These are phyloP conservation scores for Hoplodrina blanda DNA, from an alignment of 2,888 invertebrate genomes.

Conservation along the genomic window DNA sequence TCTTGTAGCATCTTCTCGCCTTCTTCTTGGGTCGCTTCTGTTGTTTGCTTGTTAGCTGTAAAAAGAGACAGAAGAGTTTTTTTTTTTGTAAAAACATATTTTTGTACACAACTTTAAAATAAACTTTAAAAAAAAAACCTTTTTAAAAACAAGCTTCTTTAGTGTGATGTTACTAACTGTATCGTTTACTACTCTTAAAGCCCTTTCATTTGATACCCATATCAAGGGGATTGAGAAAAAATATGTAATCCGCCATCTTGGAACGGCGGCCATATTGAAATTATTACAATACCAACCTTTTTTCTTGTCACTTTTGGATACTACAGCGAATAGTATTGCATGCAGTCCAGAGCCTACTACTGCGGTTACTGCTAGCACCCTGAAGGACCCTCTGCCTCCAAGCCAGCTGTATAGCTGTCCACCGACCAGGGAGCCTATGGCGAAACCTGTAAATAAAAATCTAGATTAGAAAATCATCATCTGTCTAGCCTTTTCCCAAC, in stretches of 20 bases:
- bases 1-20: slow-evolving; percentile 80
- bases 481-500: too few relatives aligned
- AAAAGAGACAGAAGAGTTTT: slow-evolving; percentile 18
- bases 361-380: slow-evolving; percentile 75
- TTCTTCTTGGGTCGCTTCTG: slow-evolving; percentile 67
- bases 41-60: slow-evolving; percentile 64
- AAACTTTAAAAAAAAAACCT: too few relatives aligned
- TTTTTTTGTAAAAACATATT: too few relatives aligned
- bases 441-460: slow-evolving; percentile 90
- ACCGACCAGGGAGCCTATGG: slow-evolving; percentile 94
- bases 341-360: slow-evolving; percentile 70
- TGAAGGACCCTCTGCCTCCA: slow-evolving; percentile 90
- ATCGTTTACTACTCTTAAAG: too few relatives aligned
- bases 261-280: too few relatives aligned
- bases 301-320: slow-evolving; percentile 15
- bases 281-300: slow-evolving; percentile 38
- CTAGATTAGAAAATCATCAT: background rate
- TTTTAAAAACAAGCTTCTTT: too few relatives aligned
- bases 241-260: too few relatives aligned
- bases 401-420: slow-evolving; percentile 92
- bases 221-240: too few relatives aligned
- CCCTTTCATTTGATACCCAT: too few relatives aligned
- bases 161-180: too few relatives aligned
- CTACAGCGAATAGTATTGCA: slow-evolving; percentile 64
- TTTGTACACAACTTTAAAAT: too few relatives aligned